Evolutionary conservation across 2,888 invertebrate species (phyloP).

Genomic region (Bruchidius siliquastri): DNA sequence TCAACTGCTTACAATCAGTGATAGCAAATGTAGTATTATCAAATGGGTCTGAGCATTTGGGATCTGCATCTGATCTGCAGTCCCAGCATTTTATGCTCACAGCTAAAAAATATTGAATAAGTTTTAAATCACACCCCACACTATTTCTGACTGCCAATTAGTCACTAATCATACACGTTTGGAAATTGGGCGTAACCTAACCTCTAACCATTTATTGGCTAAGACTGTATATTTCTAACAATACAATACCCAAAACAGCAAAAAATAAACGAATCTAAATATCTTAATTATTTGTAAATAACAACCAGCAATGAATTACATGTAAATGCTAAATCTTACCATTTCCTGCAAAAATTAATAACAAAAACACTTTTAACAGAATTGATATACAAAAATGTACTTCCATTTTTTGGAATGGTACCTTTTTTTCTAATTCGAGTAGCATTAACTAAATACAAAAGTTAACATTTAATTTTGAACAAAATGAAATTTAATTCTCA

Average conservation of each 20-base stretch:
- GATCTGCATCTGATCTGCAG: conserved; percentile 83
- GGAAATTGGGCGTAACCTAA: conserved; percentile 9
- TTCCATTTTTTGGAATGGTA: too few relatives aligned
- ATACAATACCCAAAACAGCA: too few relatives aligned
- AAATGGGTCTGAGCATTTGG: conserved; percentile 88
- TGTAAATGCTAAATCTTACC: background rate
- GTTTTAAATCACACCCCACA: too few relatives aligned
- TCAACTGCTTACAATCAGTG: conserved; percentile 55
- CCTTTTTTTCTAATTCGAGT: background rate
- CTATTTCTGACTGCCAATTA: too few relatives aligned
- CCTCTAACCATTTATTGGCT: background rate
- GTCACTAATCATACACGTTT: background rate
- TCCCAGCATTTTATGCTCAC: conserved; percentile 79
- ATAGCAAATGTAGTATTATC: conserved; percentile 85
- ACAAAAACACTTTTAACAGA: background rate
- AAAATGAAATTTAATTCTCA: too few relatives aligned
- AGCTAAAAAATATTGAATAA: background rate
- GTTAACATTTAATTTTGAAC: too few relatives aligned
- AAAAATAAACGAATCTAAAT: too few relatives aligned
- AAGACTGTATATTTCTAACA: background rate
- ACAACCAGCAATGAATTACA: too few relatives aligned
- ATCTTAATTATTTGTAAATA: too few relatives aligned
- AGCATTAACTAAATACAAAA: too few relatives aligned
- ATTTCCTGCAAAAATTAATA: background rate
- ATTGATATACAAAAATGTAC: background rate